Evolutionary conservation across 2,797 vertebrate species (phyloP).

Genomic region (Pogonophryne albipinna): DNA sequence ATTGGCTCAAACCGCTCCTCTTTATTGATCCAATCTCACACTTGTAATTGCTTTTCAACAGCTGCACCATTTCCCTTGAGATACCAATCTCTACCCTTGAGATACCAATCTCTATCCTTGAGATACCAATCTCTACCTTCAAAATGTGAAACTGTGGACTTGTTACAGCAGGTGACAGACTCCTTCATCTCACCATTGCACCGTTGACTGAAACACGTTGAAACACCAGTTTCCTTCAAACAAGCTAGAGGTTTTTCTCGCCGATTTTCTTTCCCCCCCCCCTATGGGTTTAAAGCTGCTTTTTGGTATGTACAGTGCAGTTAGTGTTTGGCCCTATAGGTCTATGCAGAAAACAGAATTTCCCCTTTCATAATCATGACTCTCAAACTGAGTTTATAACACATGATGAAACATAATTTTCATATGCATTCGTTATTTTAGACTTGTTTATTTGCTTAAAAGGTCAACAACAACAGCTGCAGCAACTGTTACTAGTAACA

Average conservation of each 20-base stretch:
- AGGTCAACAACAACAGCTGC: too few relatives aligned
- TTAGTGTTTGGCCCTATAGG: neutral
- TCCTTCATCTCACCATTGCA: slow-evolving; percentile 20
- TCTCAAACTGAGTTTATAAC: neutral
- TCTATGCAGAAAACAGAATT: neutral
- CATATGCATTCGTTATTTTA: neutral
- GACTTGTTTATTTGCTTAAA: neutral
- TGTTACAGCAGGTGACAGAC: slow-evolving; percentile 48
- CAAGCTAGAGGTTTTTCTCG: slow-evolving; percentile 21
- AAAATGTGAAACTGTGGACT: slow-evolving; percentile 32
- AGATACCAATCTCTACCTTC: slow-evolving; percentile 42
- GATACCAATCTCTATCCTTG: too few relatives aligned
- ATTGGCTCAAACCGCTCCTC: slow-evolving; percentile 23
- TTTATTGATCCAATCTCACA: slow-evolving; percentile 56
- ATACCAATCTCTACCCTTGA: slow-evolving; percentile 43
- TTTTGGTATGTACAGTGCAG: neutral
- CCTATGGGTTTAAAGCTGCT: neutral
- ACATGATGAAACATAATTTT: neutral
- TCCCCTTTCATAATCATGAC: neutral
- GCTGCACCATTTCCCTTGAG: slow-evolving; percentile 23
- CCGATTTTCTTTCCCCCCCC: neutral
- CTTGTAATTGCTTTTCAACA: slow-evolving; percentile 37
- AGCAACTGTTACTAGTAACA: too few relatives aligned
- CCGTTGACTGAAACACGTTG: slow-evolving; percentile 29
- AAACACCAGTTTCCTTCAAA: slow-evolving; percentile 8